These are phyloP conservation scores for Solenodon paradoxus DNA, from an alignment of 2,113 vertebrate species.

Conservation along the genomic window DNA sequence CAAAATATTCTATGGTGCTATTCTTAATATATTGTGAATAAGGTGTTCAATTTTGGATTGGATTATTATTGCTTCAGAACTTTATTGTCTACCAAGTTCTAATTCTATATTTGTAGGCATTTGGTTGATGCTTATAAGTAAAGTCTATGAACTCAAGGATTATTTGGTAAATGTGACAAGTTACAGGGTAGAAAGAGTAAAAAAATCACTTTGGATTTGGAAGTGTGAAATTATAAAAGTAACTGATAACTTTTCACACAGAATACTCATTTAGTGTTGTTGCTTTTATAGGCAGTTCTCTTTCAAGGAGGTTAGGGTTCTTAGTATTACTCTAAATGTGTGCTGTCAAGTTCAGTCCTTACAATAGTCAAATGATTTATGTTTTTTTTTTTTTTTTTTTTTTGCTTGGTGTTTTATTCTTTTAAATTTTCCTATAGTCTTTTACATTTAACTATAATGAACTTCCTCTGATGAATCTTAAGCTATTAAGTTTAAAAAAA, in stretches of 20 bases:
- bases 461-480: background rate
- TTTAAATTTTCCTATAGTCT: slow-evolving; percentile 13
- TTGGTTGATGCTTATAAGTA: slow-evolving; percentile 25
- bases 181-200: background rate
- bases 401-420: background rate
- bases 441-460: background rate
- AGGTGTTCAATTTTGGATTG: background rate
- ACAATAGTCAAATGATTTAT: background rate
- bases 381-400: slow-evolving; percentile 34
- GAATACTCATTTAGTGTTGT: background rate
- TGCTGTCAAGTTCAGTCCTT: background rate
- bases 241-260: background rate
- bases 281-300: background rate
- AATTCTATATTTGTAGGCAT: background rate
- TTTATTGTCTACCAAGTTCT: slow-evolving; percentile 21
- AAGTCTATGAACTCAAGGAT: background rate
- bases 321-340: background rate
- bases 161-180: background rate
- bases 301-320: background rate
- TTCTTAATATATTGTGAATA: background rate
- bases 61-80: slow-evolving; percentile 20
- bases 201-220: background rate
- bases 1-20: background rate
- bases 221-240: background rate
- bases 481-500: slow-evolving; percentile 25